These are phyloP conservation scores for Drosophila multiciliata DNA, from an alignment of 2,888 invertebrate species.

Conservation along the genomic window DNA sequence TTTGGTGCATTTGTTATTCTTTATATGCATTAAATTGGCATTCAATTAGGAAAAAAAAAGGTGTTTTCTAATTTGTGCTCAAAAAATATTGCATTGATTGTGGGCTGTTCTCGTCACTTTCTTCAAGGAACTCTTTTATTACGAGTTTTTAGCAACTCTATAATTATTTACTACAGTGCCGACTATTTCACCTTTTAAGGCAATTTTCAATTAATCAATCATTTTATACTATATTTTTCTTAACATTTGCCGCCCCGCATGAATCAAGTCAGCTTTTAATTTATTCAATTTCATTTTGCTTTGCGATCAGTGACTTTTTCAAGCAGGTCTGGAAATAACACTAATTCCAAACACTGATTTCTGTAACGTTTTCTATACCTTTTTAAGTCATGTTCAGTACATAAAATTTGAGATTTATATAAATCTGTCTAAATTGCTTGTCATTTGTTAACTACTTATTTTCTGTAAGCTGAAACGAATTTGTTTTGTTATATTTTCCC, in stretches of 20 bases:
- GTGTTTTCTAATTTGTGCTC: constrained; percentile 53
- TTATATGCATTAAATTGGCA: constrained; percentile 60
- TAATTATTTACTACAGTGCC: constrained; percentile 16
- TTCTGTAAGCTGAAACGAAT: not conserved
- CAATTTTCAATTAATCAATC: constrained; percentile 56
- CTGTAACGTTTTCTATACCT: constrained; percentile 38
- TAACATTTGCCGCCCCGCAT: constrained; percentile 20
- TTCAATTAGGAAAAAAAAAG: constrained; percentile 62
- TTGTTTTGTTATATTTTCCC: not conserved
- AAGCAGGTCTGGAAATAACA: constrained; percentile 23
- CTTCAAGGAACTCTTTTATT: not conserved
- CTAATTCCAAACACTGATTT: constrained; percentile 26
- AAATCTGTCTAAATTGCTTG: not conserved
- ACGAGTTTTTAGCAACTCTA: constrained; percentile 1
- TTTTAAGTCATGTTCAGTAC: constrained; percentile 45
- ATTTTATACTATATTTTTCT: constrained; percentile 36
- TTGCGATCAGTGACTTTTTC: constrained; percentile 31
- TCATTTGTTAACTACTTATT: not conserved
- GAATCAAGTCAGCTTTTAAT: constrained; percentile 33
- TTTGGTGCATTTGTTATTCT: constrained; percentile 49
- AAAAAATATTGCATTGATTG: not conserved
- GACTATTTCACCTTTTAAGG: constrained; percentile 40
- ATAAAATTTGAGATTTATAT: constrained; percentile 26
- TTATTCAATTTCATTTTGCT: constrained; percentile 43
- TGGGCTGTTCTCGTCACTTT: not conserved